Conservation (phyloP, 2,113 vertebrate species). For the Rhinoderma darwinii region DNA sequence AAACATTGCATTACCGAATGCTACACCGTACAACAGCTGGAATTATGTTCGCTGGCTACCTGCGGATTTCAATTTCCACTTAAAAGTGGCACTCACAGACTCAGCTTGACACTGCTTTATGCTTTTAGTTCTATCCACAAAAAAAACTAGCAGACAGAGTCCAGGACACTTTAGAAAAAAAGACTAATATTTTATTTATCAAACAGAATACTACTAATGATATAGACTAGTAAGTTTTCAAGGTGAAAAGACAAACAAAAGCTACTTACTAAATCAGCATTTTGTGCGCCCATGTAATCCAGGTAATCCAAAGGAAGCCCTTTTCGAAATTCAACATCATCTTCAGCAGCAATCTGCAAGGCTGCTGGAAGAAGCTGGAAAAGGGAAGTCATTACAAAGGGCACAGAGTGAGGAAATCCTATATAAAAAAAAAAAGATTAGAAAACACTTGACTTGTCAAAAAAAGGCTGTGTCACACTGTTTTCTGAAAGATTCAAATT, state of each 20-base stretch:
- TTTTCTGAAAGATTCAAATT: no score
- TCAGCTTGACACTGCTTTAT: not conserved
- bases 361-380: constrained; percentile 83
- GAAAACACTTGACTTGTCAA: no score
- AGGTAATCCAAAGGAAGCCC: constrained; percentile 91
- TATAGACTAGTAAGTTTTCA: not conserved
- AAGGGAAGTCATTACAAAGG: constrained; percentile 14
- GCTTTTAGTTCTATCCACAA: not conserved
- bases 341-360: constrained; percentile 89
- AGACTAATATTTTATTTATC: not conserved
- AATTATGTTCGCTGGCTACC: not conserved
- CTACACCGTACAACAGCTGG: not conserved
- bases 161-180: no score
- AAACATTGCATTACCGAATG: not conserved
- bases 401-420: not conserved
- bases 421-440: not conserved
- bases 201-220: not conserved
- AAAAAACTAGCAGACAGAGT: not conserved
- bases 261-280: constrained; percentile 76
- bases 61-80: constrained; percentile 15
- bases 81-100: not conserved
- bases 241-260: constrained; percentile 1
- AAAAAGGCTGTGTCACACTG: no score
- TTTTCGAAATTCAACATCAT: constrained; percentile 87
- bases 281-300: constrained; percentile 89